Conservation (phyloP, 2,888 invertebrate species). For the Macrophya alboannulata region DNA sequence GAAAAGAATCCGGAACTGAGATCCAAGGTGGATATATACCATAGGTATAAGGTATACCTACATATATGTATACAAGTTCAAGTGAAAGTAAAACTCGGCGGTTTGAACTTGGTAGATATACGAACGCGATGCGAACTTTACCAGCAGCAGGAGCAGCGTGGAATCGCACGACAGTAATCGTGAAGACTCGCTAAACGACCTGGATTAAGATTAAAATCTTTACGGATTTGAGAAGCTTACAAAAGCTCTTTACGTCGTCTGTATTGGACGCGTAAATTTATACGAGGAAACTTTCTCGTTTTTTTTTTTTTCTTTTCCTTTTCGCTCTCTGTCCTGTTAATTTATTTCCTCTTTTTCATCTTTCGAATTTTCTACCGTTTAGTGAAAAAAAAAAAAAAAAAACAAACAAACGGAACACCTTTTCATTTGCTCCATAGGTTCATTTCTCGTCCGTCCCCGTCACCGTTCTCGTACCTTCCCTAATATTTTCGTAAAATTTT, state of each 20-base stretch:
- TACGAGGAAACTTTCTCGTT: not conserved
- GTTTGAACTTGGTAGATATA: slow-evolving; percentile 18
- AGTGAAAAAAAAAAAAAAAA: not conserved
- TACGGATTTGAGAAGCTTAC: slow-evolving; percentile 35
- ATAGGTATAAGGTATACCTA: too few relatives aligned
- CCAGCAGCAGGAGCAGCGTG: too few relatives aligned
- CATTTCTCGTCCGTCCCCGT: not conserved
- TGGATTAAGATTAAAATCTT: slow-evolving; percentile 53
- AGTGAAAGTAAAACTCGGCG: slow-evolving; percentile 4
- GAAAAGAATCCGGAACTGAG: not conserved
- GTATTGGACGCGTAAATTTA: not conserved
- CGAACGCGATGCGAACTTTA: slow-evolving; percentile 1
- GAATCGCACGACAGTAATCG: not conserved
- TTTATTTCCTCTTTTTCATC: not conserved
- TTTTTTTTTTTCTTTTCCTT: not conserved
- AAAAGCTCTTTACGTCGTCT: slow-evolving; percentile 40
- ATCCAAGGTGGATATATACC: not conserved
- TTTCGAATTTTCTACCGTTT: not conserved
- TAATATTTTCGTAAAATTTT: slow-evolving; percentile 3
- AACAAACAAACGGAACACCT: not conserved
- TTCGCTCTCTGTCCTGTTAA: not conserved
- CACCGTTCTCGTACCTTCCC: not conserved
- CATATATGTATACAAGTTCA: not conserved
- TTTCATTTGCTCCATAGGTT: not conserved
- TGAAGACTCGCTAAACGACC: slow-evolving; percentile 32